Conservation (phyloP, 2,113 vertebrate genomes). For the Accipiter cooperii region DNA sequence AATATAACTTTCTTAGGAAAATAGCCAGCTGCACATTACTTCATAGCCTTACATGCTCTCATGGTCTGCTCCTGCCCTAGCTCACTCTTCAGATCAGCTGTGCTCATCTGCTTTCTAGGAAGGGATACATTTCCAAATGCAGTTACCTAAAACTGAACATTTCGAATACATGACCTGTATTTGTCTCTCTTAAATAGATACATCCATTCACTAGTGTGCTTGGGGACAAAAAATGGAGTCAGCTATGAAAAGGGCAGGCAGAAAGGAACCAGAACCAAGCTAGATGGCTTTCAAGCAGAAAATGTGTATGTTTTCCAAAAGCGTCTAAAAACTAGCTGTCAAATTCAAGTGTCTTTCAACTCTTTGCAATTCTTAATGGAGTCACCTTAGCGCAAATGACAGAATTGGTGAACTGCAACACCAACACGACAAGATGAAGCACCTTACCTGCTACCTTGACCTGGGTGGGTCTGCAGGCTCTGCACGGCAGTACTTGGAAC, state of each 20-base stretch:
- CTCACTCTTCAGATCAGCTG: neutral
- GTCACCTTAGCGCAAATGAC: neutral
- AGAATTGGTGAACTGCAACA: neutral
- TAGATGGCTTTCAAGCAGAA: neutral
- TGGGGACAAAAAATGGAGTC: neutral
- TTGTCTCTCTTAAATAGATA: neutral
- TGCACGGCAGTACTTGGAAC: conserved; percentile 75
- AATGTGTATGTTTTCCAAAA: neutral
- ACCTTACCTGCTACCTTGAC: conserved; percentile 86
- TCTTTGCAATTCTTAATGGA: neutral
- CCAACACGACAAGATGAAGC: neutral
- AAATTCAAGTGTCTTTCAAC: neutral
- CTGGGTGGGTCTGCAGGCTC: conserved; percentile 75
- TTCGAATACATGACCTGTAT: neutral
- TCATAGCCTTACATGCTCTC: neutral
- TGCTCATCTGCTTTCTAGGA: conserved; percentile 5
- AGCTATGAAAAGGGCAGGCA: neutral
- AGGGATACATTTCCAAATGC: neutral
- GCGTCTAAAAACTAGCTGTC: neutral
- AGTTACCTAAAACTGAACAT: neutral
- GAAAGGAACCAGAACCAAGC: neutral
- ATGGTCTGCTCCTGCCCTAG: neutral
- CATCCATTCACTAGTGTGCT: neutral
- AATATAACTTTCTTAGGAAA: neutral
- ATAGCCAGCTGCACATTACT: neutral